Conservation (phyloP, 2,888 invertebrate species). For the Idaea aversata region DNA sequence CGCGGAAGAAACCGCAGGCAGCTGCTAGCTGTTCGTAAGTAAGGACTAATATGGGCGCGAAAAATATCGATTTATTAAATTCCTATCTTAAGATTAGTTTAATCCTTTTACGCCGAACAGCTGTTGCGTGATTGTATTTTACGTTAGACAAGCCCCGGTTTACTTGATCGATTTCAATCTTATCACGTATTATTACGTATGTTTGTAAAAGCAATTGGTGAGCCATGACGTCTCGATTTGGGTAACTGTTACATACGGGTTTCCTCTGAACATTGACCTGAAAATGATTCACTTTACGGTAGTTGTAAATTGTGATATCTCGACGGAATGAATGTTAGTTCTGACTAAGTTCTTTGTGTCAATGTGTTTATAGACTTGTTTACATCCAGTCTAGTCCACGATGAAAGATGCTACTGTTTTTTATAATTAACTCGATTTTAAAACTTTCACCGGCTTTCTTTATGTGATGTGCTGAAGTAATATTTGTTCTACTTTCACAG, state of each 20-base stretch:
- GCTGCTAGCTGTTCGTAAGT: no score
- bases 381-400: constrained; percentile 23
- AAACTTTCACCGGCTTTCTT: constrained; percentile 31
- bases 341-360: constrained; percentile 37
- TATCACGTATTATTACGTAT: constrained; percentile 58
- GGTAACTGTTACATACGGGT: constrained; percentile 66
- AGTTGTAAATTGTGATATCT: constrained; percentile 38
- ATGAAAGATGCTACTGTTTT: constrained; percentile 24
- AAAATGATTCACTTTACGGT: constrained; percentile 69
- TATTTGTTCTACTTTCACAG: constrained; percentile 4
- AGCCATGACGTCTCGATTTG: constrained; percentile 64
- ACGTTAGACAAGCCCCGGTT: constrained; percentile 37
- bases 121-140: neutral
- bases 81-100: neutral
- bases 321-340: constrained; percentile 43
- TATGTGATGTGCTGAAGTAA: constrained; percentile 23
- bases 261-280: constrained; percentile 66
- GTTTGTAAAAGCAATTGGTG: constrained; percentile 64
- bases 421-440: constrained; percentile 28
- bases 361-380: constrained; percentile 48
- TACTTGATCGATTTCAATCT: constrained; percentile 54
- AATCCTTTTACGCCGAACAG: neutral
- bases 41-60: no score
- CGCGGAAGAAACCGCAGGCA: no score
- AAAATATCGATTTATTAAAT: no score